Evolutionary conservation across 2,113 vertebrate species (phyloP).

Genomic region (Paralichthys olivaceus): DNA sequence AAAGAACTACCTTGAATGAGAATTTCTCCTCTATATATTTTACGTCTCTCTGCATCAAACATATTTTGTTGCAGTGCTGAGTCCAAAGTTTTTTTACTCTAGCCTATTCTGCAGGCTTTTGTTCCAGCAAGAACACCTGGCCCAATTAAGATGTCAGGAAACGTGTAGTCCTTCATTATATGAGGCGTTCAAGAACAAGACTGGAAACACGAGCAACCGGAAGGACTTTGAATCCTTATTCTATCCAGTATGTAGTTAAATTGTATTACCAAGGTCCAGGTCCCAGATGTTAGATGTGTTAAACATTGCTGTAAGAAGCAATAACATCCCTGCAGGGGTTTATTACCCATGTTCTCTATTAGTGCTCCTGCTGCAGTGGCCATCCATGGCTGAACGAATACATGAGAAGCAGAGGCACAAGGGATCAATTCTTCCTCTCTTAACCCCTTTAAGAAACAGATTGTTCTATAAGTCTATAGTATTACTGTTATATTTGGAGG

Average conservation of each 20-base stretch:
- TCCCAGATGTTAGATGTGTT: constrained; percentile 57
- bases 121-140: constrained; percentile 30
- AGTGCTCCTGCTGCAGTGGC: constrained; percentile 53
- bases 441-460: constrained; percentile 8
- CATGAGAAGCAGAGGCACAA: constrained; percentile 24
- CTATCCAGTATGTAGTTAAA: constrained; percentile 32
- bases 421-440: constrained; percentile 49
- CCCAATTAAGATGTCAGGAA: constrained; percentile 36
- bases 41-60: neutral
- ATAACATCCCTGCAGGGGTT: constrained; percentile 59
- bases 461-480: too few relatives aligned
- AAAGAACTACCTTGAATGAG: neutral
- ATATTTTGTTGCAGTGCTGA: neutral
- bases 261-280: constrained; percentile 38
- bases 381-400: constrained; percentile 54
- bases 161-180: constrained; percentile 2
- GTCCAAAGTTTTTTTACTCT: neutral
- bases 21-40: neutral
- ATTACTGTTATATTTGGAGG: constrained; percentile 24
- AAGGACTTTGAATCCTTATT: constrained; percentile 24
- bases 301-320: constrained; percentile 59
- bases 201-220: neutral
- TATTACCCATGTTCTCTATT: constrained; percentile 66
- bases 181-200: constrained; percentile 19
- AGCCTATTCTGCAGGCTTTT: constrained; percentile 17